A percentile compares a stretch with the other conserved stretches of the same genome.
phyloP scores from a whole-genome alignment of 2,888 invertebrate species.

The Orgyia antiqua region DNA sequence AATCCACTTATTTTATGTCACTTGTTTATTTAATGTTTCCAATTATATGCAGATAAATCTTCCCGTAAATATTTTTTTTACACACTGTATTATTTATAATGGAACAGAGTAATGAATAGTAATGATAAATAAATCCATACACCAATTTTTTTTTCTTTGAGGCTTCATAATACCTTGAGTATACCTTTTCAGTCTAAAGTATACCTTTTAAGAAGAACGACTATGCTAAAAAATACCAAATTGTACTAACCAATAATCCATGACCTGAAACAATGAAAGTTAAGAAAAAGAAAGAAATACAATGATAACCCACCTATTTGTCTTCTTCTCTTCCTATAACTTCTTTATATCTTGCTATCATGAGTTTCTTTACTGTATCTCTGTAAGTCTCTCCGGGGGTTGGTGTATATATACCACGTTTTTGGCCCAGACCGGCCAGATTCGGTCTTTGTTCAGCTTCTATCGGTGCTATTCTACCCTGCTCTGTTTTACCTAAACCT shows the following conservation, averaged over 20 bases:
- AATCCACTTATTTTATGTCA: too few relatives aligned
- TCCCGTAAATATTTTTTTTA: too few relatives aligned
- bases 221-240: too few relatives aligned
- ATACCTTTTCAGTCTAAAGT: too few relatives aligned
- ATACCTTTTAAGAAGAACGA: too few relatives aligned
- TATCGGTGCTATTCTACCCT: conserved; percentile 95
- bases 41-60: too few relatives aligned
- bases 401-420: conserved; percentile 86
- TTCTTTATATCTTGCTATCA: conserved; percentile 92
- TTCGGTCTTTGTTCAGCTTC: conserved; percentile 84
- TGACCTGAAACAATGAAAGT: conserved; percentile 39
- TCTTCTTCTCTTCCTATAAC: conserved; percentile 80
- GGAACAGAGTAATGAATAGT: too few relatives aligned
- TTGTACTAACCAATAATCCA: conserved; percentile 44
- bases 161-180: too few relatives aligned
- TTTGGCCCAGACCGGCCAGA: conserved; percentile 92
- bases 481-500: conserved; percentile 95
- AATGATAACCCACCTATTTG: conserved; percentile 55
- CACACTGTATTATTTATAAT: too few relatives aligned
- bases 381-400: conserved; percentile 91
- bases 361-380: conserved; percentile 93
- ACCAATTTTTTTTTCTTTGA: too few relatives aligned
- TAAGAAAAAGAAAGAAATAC: conserved; percentile 3
- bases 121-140: too few relatives aligned
- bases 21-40: too few relatives aligned